Evolutionary conservation across 2,888 invertebrate species (phyloP).

Genomic region (Cyaniris semiargus): DNA sequence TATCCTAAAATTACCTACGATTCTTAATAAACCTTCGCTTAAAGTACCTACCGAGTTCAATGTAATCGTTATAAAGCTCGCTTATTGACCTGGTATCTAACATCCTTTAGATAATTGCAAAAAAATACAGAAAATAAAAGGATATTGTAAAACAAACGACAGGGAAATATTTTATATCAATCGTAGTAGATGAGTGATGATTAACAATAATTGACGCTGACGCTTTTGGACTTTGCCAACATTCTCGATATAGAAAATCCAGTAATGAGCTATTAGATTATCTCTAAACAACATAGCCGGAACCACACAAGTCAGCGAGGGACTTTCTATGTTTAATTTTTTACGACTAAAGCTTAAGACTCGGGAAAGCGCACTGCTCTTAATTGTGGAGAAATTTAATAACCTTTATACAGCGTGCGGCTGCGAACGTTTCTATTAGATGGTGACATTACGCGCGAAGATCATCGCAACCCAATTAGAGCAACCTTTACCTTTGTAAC

Average conservation of each 20-base stretch:
- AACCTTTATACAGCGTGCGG: constrained; percentile 43
- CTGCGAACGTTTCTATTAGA: constrained; percentile 35
- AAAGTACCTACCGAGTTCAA: background rate
- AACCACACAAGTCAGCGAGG: constrained; percentile 11
- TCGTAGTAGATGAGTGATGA: background rate
- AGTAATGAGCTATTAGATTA: constrained; percentile 25
- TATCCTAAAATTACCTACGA: background rate
- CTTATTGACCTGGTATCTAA: background rate
- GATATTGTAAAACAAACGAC: background rate
- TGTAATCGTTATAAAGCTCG: background rate
- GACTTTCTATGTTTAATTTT: constrained; percentile 27
- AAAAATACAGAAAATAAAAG: background rate
- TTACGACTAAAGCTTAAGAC: constrained; percentile 20
- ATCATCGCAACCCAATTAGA: background rate
- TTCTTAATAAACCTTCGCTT: background rate
- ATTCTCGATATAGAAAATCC: constrained; percentile 22
- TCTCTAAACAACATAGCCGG: constrained; percentile 18
- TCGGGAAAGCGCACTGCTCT: constrained; percentile 47
- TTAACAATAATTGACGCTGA: background rate
- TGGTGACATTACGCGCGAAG: constrained; percentile 2
- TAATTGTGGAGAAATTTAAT: constrained; percentile 69
- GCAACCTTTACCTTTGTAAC: background rate
- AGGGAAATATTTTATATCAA: background rate
- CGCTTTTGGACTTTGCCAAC: background rate
- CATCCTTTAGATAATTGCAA: background rate